Evolutionary conservation across 2,888 invertebrate species (phyloP).

Genomic region (Argynnis bischoffii): DNA sequence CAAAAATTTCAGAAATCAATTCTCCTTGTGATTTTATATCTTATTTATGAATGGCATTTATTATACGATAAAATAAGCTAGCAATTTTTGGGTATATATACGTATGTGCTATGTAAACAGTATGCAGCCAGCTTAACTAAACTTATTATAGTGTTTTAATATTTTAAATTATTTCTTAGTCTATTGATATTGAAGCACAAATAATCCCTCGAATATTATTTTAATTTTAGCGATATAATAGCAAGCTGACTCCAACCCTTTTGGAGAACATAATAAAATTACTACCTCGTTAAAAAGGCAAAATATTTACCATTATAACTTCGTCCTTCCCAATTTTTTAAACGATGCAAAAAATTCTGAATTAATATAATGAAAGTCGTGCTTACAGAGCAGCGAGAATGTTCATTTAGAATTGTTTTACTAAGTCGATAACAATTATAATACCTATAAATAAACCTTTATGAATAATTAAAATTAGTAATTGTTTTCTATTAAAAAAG

Average conservation of each 20-base stretch:
- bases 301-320: slow-evolving; percentile 19
- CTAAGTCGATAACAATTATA: background rate
- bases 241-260: slow-evolving; percentile 7
- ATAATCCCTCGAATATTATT: background rate
- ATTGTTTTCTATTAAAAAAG: background rate
- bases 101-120: too few species aligned
- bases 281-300: slow-evolving; percentile 18
- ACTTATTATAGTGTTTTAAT: too few species aligned
- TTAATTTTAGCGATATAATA: background rate
- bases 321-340: slow-evolving; percentile 8
- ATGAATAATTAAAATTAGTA: background rate
- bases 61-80: too few species aligned
- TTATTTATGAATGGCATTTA: too few species aligned
- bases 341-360: slow-evolving; percentile 13
- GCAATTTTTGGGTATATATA: too few species aligned
- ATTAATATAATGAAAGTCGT: slow-evolving; percentile 11
- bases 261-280: slow-evolving; percentile 11
- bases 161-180: too few species aligned
- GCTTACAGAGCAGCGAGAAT: slow-evolving; percentile 7
- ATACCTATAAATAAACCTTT: background rate
- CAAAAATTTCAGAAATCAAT: too few species aligned
- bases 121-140: too few species aligned
- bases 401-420: slow-evolving; percentile 7
- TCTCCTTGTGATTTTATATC: too few species aligned
- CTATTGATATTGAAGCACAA: too few species aligned